A percentile compares a stretch with the other conserved stretches of the same genome.
Evolutionary conservation across 23 tunicate species (phyloP).

Genomic region (Ascidia mentula): DNA sequence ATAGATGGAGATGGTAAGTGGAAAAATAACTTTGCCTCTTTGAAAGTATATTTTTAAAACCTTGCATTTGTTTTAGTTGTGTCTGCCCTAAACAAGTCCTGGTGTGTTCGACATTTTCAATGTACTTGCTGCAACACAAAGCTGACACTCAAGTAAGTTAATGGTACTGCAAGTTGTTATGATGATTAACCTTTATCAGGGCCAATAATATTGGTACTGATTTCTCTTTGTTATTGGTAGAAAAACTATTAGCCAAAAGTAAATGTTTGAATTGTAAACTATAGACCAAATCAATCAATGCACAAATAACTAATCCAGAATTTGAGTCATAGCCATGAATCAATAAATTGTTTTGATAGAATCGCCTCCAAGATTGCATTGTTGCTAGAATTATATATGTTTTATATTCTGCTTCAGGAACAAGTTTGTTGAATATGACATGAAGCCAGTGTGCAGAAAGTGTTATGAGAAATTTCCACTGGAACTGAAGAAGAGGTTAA

Average conservation of each 20-base stretch:
- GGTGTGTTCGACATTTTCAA: conserved; percentile 87
- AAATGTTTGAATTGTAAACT: too few species aligned
- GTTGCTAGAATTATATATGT: background rate
- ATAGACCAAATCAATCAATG: too few species aligned
- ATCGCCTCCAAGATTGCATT: background rate
- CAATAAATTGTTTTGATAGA: background rate
- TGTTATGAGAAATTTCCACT: conserved; percentile 97
- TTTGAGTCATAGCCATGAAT: too few species aligned
- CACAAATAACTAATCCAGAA: too few species aligned
- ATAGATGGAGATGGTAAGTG: conserved; percentile 96
- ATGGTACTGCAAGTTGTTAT: too few species aligned
- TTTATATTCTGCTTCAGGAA: conserved; percentile 41
- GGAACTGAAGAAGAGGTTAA: conserved; percentile 90
- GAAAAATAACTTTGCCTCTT: background rate
- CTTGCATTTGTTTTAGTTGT: conserved; percentile 55
- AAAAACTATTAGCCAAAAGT: too few species aligned
- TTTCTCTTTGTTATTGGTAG: too few species aligned
- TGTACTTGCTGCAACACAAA: conserved; percentile 90
- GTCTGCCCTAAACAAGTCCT: conserved; percentile 89
- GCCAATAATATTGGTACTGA: too few species aligned
- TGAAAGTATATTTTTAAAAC: background rate
- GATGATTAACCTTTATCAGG: too few species aligned
- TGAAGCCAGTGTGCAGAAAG: conserved; percentile 97
- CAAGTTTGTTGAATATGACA: conserved; percentile 94
- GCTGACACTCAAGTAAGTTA: conserved; percentile 83